Percentiles rank a stretch among this genome's conserved stretches.
Evolutionary conservation across 1,140 invertebrate species (phyloP).

Genomic region (Macrotrachela quadricornifera): DNA sequence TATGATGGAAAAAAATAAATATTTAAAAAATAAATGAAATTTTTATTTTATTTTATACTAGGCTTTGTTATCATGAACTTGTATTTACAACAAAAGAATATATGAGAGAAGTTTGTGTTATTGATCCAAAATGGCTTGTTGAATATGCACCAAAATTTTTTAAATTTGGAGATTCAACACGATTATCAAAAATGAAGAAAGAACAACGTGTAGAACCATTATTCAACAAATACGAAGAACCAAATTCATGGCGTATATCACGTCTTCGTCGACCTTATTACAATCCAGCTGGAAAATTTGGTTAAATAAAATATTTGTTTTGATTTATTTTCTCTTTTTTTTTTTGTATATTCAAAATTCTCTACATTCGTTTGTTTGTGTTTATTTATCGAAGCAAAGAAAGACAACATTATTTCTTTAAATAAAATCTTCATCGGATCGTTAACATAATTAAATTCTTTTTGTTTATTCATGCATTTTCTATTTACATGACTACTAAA

Average conservation of each 20-base stretch:
- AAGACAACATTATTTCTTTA: no score
- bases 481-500: no score
- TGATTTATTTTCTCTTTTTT: neutral
- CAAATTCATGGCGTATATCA: conserved; percentile 96
- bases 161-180: conserved; percentile 95
- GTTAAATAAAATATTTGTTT: neutral
- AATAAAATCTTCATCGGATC: no score
- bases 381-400: no score
- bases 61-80: conserved; percentile 90
- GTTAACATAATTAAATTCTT: no score
- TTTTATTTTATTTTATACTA: conserved; percentile 32
- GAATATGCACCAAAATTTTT: conserved; percentile 98
- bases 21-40: conserved; percentile 6
- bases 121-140: conserved; percentile 96
- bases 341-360: no score
- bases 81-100: conserved; percentile 99
- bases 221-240: conserved; percentile 97
- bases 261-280: conserved; percentile 45
- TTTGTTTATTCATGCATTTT: no score
- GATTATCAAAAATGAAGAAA: conserved; percentile 95
- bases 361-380: no score
- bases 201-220: conserved; percentile 91
- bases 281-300: conserved; percentile 16
- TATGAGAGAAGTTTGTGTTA: conserved; percentile 94
- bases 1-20: no score